Percentiles rank a stretch among this genome's conserved stretches.
Conservation (phyloP, 1,140 invertebrate genomes). For the Plectrocnemia conspersa region DNA sequence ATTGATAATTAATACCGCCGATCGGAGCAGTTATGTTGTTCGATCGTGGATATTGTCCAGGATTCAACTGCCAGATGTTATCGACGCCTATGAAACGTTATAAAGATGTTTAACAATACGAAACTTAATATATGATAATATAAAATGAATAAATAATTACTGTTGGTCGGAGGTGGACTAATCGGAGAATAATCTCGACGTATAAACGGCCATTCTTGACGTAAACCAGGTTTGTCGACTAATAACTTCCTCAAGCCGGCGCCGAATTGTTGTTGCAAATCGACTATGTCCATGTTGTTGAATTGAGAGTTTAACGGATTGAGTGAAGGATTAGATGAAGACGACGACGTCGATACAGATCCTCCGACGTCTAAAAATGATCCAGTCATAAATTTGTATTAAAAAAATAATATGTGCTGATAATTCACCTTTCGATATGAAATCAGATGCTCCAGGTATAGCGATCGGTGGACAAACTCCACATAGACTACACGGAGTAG, state of each 20-base stretch:
- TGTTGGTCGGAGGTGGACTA: neutral
- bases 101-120: neutral
- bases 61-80: constrained; percentile 6
- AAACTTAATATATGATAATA: neutral
- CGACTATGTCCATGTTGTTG: constrained; percentile 7
- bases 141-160: neutral
- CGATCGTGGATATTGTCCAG: neutral
- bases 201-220: constrained; percentile 7
- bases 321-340: neutral
- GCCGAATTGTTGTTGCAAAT: constrained; percentile 11
- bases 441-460: neutral
- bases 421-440: neutral
- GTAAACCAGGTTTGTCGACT: neutral
- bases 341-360: neutral
- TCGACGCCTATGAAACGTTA: constrained; percentile 7
- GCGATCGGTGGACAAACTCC: neutral
- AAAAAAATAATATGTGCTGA: neutral
- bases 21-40: constrained; percentile 4
- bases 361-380: no score
- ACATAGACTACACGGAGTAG: neutral
- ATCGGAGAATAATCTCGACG: constrained; percentile 5
- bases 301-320: no score
- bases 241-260: constrained; percentile 12
- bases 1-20: constrained; percentile 6
- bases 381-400: no score